Percentiles rank a stretch among this genome's conserved stretches.
Evolutionary conservation across 2,113 vertebrate genomes (phyloP).

Genomic region (Scytalopus superciliaris): DNA sequence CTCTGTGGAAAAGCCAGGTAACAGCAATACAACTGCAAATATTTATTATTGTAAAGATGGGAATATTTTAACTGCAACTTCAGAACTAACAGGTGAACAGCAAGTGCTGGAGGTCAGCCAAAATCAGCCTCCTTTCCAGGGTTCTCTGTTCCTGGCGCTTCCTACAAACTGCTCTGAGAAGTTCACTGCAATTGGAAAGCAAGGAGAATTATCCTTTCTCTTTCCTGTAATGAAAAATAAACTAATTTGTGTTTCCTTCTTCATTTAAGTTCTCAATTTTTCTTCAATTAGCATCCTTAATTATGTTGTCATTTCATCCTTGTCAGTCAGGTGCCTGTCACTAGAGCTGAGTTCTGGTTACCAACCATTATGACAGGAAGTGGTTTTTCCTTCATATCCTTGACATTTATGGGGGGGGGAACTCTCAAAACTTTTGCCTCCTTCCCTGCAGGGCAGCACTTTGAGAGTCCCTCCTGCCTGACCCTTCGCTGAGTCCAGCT

Average conservation of each 20-base stretch:
- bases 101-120: neutral
- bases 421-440: neutral
- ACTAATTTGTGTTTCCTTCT: neutral
- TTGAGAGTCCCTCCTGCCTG: neutral
- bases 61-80: neutral
- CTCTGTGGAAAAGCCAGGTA: neutral
- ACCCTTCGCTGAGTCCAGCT: neutral
- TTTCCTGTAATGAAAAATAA: neutral
- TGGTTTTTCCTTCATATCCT: neutral
- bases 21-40: neutral
- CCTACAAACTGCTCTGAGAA: neutral
- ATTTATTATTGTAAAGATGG: neutral
- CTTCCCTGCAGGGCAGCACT: neutral
- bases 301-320: neutral
- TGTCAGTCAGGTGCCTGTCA: neutral
- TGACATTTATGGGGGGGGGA: neutral
- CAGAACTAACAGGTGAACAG: neutral
- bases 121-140: fast-evolving
- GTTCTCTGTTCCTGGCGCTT: neutral
- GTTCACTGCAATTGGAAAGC: neutral
- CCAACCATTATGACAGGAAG: neutral
- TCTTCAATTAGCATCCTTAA: constrained; percentile 25
- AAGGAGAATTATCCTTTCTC: neutral
- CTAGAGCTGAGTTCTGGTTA: neutral
- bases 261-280: constrained; percentile 1